These are phyloP conservation scores for Platynereis dumerilii DNA, from an alignment of 2,888 invertebrate genomes.

Conservation along the genomic window DNA sequence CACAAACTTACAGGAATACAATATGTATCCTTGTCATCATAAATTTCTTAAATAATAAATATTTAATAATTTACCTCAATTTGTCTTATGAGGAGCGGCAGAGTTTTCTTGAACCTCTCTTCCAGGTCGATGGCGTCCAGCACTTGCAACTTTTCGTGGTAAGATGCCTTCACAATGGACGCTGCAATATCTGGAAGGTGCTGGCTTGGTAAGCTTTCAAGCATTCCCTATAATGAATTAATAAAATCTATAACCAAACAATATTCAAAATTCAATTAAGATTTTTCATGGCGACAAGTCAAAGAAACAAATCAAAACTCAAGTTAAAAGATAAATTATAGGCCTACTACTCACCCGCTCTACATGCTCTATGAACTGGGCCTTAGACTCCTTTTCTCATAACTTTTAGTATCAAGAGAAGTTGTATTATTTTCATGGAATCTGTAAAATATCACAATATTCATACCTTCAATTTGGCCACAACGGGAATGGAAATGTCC, in stretches of 20 bases:
- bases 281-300: background rate
- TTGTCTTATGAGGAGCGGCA: conserved; percentile 64
- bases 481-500: conserved; percentile 64
- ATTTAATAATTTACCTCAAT: conserved; percentile 59
- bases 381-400: too few relatives aligned
- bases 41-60: too few relatives aligned
- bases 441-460: too few relatives aligned
- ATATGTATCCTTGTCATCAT: too few relatives aligned
- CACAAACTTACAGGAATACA: too few relatives aligned
- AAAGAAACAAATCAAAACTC: background rate
- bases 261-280: background rate
- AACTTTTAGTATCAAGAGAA: too few relatives aligned
- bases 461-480: conserved; percentile 62
- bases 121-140: conserved; percentile 65
- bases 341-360: background rate
- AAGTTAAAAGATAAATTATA: background rate
- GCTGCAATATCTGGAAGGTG: conserved; percentile 65
- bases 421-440: too few relatives aligned
- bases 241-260: background rate
- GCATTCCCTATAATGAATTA: conserved; percentile 54
- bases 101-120: conserved; percentile 64
- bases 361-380: background rate
- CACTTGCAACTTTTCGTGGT: conserved; percentile 65
- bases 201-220: conserved; percentile 63
- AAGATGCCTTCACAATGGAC: conserved; percentile 64